phyloP scores from a whole-genome alignment of 2,888 invertebrate genomes.

The Noctua pronuba region DNA sequence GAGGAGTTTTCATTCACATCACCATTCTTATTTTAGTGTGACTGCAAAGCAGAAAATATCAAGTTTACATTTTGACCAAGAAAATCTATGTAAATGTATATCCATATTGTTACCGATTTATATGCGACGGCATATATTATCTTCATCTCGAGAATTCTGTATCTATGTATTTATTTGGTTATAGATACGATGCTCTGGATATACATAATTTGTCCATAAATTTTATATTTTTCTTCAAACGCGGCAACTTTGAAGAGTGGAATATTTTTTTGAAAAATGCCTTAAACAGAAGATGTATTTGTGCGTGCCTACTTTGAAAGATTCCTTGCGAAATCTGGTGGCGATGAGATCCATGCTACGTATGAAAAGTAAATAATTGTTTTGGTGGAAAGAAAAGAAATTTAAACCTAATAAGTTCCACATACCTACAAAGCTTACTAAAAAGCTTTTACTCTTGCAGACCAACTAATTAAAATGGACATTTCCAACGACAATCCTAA shows the following conservation, averaged over 20 bases:
- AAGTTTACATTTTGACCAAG: conserved; percentile 76
- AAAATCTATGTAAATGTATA: conserved; percentile 77
- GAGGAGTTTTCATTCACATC: conserved; percentile 38
- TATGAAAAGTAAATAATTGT: neutral
- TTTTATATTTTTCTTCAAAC: conserved; percentile 47
- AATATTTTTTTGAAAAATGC: conserved; percentile 30
- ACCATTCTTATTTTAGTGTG: conserved; percentile 57
- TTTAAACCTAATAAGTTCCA: neutral
- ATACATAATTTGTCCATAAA: conserved; percentile 51
- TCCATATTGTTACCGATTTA: conserved; percentile 77
- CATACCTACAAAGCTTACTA: conserved; percentile 7
- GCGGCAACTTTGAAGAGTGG: conserved; percentile 24
- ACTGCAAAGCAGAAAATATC: conserved; percentile 62
- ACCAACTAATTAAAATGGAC: conserved; percentile 30
- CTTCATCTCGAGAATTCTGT: conserved; percentile 69
- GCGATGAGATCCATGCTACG: neutral
- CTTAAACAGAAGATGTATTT: neutral
- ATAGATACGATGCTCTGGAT: conserved; percentile 52
- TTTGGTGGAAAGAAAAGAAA: neutral
- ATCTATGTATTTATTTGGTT: conserved; percentile 67
- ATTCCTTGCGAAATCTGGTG: neutral
- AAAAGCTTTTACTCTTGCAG: conserved; percentile 2
- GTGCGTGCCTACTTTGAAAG: neutral
- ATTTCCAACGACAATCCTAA: conserved; percentile 20
- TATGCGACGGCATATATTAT: conserved; percentile 76